Conservation (phyloP, 1,140 invertebrate species). For the Nebria ingens region DNA sequence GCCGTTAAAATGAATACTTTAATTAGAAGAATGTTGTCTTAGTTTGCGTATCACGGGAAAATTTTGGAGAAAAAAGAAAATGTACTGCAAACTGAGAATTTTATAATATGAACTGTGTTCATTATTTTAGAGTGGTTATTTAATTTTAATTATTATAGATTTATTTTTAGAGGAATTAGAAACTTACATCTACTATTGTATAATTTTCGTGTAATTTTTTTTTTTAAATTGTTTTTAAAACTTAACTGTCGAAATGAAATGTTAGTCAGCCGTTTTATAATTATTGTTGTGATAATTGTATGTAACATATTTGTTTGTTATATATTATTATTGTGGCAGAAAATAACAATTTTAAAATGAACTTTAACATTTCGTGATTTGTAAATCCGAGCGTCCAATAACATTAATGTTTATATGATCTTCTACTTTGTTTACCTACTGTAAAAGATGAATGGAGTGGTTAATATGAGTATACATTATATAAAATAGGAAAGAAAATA, state of each 20-base stretch:
- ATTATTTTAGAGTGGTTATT: constrained; percentile 1
- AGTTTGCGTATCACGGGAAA: not conserved
- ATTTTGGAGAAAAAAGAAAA: not conserved
- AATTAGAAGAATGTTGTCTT: constrained; percentile 4
- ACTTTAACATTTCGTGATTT: constrained; percentile 6
- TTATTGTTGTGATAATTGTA: not conserved
- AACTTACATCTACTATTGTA: not conserved
- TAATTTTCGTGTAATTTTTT: not conserved
- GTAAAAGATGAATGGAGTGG: constrained; percentile 5
- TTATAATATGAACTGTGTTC: constrained; percentile 8
- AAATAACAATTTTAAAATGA: constrained; percentile 4
- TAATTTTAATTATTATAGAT: constrained; percentile 9
- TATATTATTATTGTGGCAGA: not conserved
- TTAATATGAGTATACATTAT: not conserved
- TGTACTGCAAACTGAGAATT: not conserved
- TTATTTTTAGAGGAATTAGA: constrained; percentile 5
- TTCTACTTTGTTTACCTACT: constrained; percentile 7
- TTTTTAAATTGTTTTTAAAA: not conserved
- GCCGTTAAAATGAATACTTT: constrained; percentile 1
- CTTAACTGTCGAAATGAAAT: not conserved
- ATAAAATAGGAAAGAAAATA: not conserved
- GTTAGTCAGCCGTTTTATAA: not conserved
- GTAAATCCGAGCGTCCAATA: constrained; percentile 5
- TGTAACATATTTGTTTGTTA: not conserved
- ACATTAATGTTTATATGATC: constrained; percentile 6